Conservation (phyloP, 2,888 invertebrate genomes). For the Tetranychus truncatus region DNA sequence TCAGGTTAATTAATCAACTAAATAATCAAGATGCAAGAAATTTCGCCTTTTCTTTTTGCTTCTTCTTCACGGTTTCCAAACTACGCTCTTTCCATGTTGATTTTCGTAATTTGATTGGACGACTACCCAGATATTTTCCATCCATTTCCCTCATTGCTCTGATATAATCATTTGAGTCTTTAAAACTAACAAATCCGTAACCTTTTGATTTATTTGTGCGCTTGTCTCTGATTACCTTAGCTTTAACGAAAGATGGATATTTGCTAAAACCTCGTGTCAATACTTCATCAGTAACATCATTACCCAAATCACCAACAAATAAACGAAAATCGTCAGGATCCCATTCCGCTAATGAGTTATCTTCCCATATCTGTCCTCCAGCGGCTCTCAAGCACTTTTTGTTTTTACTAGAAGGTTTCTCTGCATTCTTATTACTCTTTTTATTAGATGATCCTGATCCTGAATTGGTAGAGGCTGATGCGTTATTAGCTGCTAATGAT, state of each 20-base stretch:
- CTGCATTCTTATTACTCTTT: slow-evolving; percentile 5
- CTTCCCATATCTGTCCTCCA: slow-evolving; percentile 91
- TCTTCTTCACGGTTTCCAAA: slow-evolving; percentile 78
- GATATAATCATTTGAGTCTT: slow-evolving; percentile 90
- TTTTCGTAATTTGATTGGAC: slow-evolving; percentile 91
- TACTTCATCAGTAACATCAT: slow-evolving; percentile 94
- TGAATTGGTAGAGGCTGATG: slow-evolving; percentile 9
- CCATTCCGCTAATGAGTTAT: slow-evolving; percentile 75
- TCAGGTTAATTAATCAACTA: too few species aligned
- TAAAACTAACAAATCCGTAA: slow-evolving; percentile 95
- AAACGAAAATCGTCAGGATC: slow-evolving; percentile 95
- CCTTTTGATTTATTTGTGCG: slow-evolving; percentile 95
- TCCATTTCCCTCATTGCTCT: slow-evolving; percentile 99
- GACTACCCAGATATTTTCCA: slow-evolving; percentile 91
- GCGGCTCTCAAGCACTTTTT: slow-evolving; percentile 69
- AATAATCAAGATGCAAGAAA: neutral
- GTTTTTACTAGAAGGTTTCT: slow-evolving; percentile 34
- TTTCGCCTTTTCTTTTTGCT: slow-evolving; percentile 46
- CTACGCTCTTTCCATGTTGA: slow-evolving; percentile 88
- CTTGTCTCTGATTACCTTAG: slow-evolving; percentile 87
- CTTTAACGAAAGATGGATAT: slow-evolving; percentile 75
- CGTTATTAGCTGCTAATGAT: neutral
- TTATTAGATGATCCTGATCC: slow-evolving; percentile 19
- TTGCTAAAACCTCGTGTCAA: slow-evolving; percentile 87
- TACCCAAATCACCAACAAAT: slow-evolving; percentile 98